Percentiles rank a stretch among this genome's conserved stretches.
phyloP scores from a whole-genome alignment of 2,113 vertebrate species.

The Crotalus helleri region DNA sequence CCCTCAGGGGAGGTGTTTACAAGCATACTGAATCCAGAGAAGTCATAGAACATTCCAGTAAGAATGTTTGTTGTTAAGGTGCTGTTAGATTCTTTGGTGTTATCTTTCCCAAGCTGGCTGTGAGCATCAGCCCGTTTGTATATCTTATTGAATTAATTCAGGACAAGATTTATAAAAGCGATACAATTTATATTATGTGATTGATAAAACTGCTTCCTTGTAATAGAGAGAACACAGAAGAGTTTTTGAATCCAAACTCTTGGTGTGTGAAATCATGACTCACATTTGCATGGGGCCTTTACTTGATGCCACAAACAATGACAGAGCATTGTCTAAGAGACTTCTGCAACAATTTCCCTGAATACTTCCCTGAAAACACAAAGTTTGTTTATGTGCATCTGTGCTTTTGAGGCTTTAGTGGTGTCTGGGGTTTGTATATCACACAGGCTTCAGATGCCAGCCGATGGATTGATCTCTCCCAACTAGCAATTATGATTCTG shows the following conservation, averaged over 20 bases:
- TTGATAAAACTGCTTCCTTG: neutral
- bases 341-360: neutral
- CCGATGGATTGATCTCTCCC: neutral
- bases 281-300: neutral
- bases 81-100: neutral
- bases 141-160: neutral
- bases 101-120: neutral
- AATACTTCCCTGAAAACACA: neutral
- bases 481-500: neutral
- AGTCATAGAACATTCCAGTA: neutral
- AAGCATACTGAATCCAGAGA: neutral
- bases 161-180: neutral
- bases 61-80: neutral
- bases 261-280: neutral
- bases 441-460: too few relatives aligned
- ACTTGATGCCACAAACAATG: neutral
- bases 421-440: neutral
- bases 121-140: neutral
- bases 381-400: neutral
- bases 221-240: neutral
- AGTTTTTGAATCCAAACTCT: neutral
- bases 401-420: neutral
- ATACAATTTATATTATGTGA: neutral
- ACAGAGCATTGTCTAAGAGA: neutral
- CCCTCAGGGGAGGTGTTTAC: neutral